Base-by-base conservation (phyloP, 2,888 invertebrate genomes). In the Nomada ferruginata region DNA sequence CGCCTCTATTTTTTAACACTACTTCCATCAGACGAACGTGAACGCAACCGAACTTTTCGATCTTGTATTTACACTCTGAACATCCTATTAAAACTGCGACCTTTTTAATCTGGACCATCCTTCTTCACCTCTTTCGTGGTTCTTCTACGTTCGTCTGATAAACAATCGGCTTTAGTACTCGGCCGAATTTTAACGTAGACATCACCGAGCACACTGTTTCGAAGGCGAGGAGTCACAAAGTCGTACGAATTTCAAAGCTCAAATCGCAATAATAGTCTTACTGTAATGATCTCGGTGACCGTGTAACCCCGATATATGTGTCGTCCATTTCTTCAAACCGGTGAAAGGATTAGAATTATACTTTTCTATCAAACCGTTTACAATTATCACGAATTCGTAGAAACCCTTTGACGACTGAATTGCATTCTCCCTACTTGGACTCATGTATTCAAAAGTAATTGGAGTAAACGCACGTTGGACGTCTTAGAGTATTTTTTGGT, bases 351-450 rank as follows among this genome's bases (percentile, higher is more conserved):
- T 52, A 15, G 42, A 29, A 20, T 59, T 59, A 65, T 44, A 60
- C n/a, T 36, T 57, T 59, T 64, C 26, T 36, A 4, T 10, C 2
- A 11, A 36, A 44, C 20, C 10, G 15, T 57, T 57, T 15, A 10
- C 26, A 44, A 13, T 2, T 47, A 47, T 13, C 47, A 13, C 47
- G 47, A 59, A 29, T 59, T 26, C 10, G 18, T 11, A 42, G 36
- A 10, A 44, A 11, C 18, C 57, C 15, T 26, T n/a, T 36, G 59
- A 15, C 15, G 47, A 44, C 23, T 23, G 23, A 23, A n/a, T n/a
- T 44, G 42, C 20, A 52, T 26, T 71, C 71, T 73, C 76, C 60
- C 76, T 52, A 53, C 44, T 65, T 65, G 23, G 44, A 73, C 53
- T 72, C 64, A 65, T 59, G 59, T 26, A 42, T 70, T 15, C n/a